Conservation (phyloP, 2,113 vertebrate genomes). For the Prinia subflava region DNA sequence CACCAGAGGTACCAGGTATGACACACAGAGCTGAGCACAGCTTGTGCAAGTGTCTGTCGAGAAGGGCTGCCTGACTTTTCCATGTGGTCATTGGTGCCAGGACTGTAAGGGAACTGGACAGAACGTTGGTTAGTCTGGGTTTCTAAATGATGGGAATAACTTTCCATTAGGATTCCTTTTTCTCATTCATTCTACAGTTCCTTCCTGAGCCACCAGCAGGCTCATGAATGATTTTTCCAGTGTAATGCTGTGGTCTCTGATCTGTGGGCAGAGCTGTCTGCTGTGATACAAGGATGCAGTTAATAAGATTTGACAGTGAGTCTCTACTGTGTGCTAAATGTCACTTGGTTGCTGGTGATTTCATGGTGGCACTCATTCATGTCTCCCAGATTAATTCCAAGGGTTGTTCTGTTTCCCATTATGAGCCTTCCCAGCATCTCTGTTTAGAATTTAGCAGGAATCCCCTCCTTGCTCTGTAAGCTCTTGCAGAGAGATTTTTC, state of each 20-base stretch:
- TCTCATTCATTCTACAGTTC: background rate
- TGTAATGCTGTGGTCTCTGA: slow-evolving; percentile 16
- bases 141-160: background rate
- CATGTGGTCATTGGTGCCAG: background rate
- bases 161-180: background rate
- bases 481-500: background rate
- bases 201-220: background rate
- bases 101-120: background rate
- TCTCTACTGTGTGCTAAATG: background rate
- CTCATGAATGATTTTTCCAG: background rate
- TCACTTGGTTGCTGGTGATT: background rate
- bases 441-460: background rate
- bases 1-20: background rate
- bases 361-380: background rate
- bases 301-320: background rate
- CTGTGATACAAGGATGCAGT: background rate
- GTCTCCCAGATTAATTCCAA: background rate
- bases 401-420: background rate
- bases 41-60: fast-evolving
- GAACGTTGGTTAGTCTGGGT: background rate
- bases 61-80: background rate
- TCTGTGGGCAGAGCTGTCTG: background rate
- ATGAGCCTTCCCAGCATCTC: background rate
- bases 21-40: background rate
- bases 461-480: background rate